Conservation (phyloP, 2,113 vertebrate genomes). For the Dicaeum eximium region DNA sequence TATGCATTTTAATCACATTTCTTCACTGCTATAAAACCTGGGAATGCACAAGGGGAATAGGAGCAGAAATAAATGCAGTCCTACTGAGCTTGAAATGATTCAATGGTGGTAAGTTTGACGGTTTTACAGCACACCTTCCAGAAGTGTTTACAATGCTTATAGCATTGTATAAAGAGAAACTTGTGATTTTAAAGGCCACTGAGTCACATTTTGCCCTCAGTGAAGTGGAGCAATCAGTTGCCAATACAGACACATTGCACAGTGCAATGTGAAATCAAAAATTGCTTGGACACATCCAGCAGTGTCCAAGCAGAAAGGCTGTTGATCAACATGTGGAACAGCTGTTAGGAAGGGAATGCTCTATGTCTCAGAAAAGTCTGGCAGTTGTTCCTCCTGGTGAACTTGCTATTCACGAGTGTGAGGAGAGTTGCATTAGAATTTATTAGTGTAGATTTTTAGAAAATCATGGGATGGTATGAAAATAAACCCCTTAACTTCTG, state of each 20-base stretch:
- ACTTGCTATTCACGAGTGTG: not conserved
- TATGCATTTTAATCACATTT: slow-evolving; percentile 3
- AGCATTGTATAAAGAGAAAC: not conserved
- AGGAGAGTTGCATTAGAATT: not conserved
- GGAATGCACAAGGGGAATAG: not conserved
- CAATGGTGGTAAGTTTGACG: not conserved
- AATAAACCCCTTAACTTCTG: not conserved
- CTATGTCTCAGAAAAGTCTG: not conserved
- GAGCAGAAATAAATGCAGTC: not conserved
- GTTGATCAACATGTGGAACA: not conserved
- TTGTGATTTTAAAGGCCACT: not conserved
- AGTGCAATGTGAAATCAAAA: not conserved
- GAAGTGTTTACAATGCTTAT: not conserved
- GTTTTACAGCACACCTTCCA: not conserved
- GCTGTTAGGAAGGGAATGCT: not conserved
- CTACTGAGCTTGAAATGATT: not conserved
- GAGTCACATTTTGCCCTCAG: not conserved
- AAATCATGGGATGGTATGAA: not conserved
- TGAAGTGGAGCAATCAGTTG: not conserved
- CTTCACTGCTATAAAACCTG: not conserved
- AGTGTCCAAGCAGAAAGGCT: not conserved
- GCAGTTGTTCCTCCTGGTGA: not conserved
- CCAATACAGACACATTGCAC: not conserved
- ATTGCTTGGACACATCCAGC: not conserved
- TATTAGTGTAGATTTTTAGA: not conserved